Percentiles rank a stretch among this genome's conserved stretches.
Evolutionary conservation across 2,113 vertebrate species (phyloP).

Genomic region (Ptychochromis oligacanthus): DNA sequence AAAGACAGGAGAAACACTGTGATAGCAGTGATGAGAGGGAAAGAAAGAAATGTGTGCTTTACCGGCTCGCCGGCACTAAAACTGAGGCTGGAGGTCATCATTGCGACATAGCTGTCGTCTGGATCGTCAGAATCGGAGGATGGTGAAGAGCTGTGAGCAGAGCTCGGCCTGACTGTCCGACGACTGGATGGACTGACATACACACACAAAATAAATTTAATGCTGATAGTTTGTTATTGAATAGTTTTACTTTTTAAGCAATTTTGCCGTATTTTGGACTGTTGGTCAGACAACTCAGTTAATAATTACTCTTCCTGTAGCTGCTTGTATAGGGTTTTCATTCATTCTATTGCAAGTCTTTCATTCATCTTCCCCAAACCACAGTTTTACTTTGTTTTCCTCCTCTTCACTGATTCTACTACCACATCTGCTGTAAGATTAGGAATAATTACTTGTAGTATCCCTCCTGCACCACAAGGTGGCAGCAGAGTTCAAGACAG

Average conservation of each 20-base stretch:
- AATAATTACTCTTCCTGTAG: not conserved
- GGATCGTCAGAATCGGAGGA: constrained; percentile 92
- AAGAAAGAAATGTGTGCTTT: constrained; percentile 14
- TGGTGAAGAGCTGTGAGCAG: constrained; percentile 90
- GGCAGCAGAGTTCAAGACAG: not conserved
- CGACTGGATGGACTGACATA: constrained; percentile 83
- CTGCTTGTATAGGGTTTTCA: not conserved
- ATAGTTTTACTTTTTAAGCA: not conserved
- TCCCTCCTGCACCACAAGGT: not conserved
- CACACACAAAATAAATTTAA: not conserved
- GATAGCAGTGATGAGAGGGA: not conserved
- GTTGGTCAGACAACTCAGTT: not conserved
- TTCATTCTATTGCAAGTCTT: not conserved
- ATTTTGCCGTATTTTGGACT: not conserved
- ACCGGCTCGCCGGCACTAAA: constrained; percentile 83
- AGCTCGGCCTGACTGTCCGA: constrained; percentile 82
- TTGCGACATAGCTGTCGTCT: constrained; percentile 91
- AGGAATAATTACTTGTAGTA: not conserved
- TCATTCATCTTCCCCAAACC: too few relatives aligned
- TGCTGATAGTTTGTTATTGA: not conserved
- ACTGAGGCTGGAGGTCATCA: constrained; percentile 85
- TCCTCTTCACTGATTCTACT: not conserved
- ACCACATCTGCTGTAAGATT: not conserved
- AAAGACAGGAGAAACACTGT: not conserved
- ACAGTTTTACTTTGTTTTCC: not conserved